These are phyloP conservation scores for Dicerorhinus sumatrensis DNA, from an alignment of 2,113 vertebrate species.

Conservation along the genomic window DNA sequence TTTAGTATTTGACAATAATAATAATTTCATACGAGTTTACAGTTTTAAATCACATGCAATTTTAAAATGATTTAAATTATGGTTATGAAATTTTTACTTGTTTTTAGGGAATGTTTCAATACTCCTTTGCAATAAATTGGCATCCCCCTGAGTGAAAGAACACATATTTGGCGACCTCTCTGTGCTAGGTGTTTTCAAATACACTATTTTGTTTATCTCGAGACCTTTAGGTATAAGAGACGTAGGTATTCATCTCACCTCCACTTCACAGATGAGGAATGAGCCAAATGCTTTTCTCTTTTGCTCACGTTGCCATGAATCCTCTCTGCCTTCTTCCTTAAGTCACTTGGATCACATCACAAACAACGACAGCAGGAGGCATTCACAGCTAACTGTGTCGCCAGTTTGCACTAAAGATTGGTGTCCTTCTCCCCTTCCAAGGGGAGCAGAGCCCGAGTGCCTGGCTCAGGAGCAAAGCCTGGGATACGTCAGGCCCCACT, in stretches of 20 bases:
- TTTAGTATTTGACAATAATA: not conserved
- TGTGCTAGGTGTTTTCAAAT: not conserved
- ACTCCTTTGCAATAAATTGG: not conserved
- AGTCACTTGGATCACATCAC: not conserved
- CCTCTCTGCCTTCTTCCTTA: not conserved
- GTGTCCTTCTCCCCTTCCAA: rapidly evolving
- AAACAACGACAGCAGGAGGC: not conserved
- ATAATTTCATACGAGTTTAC: not conserved
- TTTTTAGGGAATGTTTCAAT: not conserved
- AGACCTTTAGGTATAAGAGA: not conserved
- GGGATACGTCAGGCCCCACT: not conserved
- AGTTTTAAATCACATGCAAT: not conserved
- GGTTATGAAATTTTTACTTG: not conserved
- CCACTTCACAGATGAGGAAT: not conserved
- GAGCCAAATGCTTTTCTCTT: not conserved
- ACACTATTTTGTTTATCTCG: not conserved
- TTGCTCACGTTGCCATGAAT: not conserved
- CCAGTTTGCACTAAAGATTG: not conserved
- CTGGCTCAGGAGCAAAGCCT: not conserved
- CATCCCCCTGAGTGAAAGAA: not conserved
- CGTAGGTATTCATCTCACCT: not conserved
- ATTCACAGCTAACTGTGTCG: not conserved
- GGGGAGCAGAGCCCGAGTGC: not conserved
- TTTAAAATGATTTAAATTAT: not conserved
- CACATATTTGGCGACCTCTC: not conserved